phyloP scores from a whole-genome alignment of 2,888 invertebrate genomes.

The Pachliopta kotzebuea region DNA sequence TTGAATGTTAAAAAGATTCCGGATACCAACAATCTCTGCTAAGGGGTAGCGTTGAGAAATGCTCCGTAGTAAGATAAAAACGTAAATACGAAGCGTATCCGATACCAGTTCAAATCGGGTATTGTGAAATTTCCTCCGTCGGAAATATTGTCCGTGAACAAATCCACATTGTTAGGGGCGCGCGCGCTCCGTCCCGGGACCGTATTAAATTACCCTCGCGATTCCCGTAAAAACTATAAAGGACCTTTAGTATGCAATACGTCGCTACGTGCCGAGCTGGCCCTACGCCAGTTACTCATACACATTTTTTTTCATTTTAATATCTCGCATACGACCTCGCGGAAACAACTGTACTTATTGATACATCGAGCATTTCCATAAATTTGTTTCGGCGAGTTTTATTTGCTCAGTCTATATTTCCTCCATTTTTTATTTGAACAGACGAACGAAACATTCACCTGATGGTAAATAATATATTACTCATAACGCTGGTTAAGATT shows the following conservation, averaged over 20 bases:
- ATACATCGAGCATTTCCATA: constrained; percentile 34
- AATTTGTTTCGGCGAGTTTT: not conserved
- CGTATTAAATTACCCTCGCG: constrained; percentile 55
- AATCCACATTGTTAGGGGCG: constrained; percentile 34
- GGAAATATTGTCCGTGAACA: constrained; percentile 34
- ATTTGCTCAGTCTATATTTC: not conserved
- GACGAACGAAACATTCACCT: no score
- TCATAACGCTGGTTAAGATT: no score
- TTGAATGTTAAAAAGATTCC: no score
- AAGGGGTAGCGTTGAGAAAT: no score
- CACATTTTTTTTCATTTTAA: constrained; percentile 47
- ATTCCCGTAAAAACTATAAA: constrained; percentile 57
- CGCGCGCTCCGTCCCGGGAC: constrained; percentile 37
- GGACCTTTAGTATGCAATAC: constrained; percentile 58
- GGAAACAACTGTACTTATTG: constrained; percentile 54
- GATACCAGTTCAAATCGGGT: constrained; percentile 34
- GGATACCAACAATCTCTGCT: no score
- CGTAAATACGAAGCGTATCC: not conserved
- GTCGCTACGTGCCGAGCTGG: constrained; percentile 51
- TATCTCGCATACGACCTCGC: constrained; percentile 39
- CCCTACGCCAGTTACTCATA: constrained; percentile 55
- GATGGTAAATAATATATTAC: no score
- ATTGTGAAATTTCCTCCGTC: constrained; percentile 48
- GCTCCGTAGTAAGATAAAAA: not conserved
- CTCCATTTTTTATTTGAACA: no score